Evolutionary conservation across 1,140 invertebrate genomes (phyloP).

Genomic region (Trichonephila clavata): DNA sequence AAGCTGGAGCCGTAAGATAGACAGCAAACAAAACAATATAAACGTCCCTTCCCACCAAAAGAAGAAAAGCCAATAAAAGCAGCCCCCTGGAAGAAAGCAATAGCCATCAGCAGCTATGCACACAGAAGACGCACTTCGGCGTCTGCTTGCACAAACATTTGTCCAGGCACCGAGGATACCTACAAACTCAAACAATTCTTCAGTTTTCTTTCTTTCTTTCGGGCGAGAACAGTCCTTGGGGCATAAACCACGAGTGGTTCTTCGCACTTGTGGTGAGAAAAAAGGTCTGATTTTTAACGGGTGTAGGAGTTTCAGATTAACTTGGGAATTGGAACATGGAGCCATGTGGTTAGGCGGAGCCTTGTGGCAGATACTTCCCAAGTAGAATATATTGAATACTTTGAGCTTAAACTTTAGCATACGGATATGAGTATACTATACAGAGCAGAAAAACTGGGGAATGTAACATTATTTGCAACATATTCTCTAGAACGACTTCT

Average conservation of each 20-base stretch:
- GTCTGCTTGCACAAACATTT: conserved; percentile 72
- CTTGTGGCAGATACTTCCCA: background rate
- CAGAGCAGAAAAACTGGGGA: too few relatives aligned
- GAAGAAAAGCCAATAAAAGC: conserved; percentile 74
- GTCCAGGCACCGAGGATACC: conserved; percentile 68
- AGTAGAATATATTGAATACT: too few relatives aligned
- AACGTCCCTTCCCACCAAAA: conserved; percentile 38
- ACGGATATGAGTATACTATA: too few relatives aligned
- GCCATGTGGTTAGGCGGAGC: background rate
- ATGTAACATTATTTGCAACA: too few relatives aligned
- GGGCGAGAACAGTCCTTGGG: conserved; percentile 3
- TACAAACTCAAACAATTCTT: conserved; percentile 75
- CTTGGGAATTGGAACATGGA: background rate
- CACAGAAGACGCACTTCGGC: conserved; percentile 32
- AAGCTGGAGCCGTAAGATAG: conserved; percentile 73
- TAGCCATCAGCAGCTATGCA: conserved; percentile 65
- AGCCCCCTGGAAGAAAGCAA: conserved; percentile 69
- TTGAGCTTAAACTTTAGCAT: too few relatives aligned
- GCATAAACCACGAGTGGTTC: conserved; percentile 7
- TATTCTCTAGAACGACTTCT: too few relatives aligned
- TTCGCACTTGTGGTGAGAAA: conserved; percentile 53
- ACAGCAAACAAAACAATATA: conserved; percentile 75
- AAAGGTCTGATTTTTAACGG: conserved; percentile 28
- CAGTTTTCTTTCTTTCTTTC: conserved; percentile 42
- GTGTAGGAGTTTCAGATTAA: conserved; percentile 40